These are phyloP conservation scores for Bombyx mandarina DNA, from an alignment of 1,140 invertebrate species.

Conservation along the genomic window DNA sequence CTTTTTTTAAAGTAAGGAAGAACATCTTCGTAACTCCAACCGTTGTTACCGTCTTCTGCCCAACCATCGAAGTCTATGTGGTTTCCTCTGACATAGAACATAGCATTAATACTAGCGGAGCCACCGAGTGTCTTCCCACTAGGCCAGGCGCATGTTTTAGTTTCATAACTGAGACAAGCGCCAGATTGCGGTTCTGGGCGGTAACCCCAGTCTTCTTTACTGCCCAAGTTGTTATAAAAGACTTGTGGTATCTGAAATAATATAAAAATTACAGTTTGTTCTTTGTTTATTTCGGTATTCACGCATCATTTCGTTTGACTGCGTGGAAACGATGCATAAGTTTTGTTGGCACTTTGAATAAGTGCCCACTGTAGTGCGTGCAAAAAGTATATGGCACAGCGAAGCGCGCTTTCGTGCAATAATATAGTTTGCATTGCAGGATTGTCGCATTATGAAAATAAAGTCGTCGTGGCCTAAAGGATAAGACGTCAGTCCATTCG, in stretches of 20 bases:
- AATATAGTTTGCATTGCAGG: no score
- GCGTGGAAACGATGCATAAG: no score
- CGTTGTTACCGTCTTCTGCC: constrained; percentile 40
- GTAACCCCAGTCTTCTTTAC: constrained; percentile 72
- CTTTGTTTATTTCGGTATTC: no score
- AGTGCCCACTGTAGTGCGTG: no score
- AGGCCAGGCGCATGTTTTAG: constrained; percentile 64
- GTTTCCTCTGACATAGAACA: constrained; percentile 78
- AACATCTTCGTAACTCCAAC: constrained; percentile 65
- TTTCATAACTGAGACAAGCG: constrained; percentile 40
- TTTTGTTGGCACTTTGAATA: no score
- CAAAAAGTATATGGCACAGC: no score
- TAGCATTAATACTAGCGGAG: constrained; percentile 75
- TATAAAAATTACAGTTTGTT: neutral
- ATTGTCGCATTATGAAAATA: no score
- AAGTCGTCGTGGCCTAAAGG: no score
- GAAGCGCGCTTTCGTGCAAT: no score
- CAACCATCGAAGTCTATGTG: constrained; percentile 79
- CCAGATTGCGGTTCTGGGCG: constrained; percentile 62
- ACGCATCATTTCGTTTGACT: no score
- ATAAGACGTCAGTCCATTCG: no score
- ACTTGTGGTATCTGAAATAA: constrained; percentile 29
- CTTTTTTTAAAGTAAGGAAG: constrained; percentile 64
- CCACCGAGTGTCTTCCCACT: constrained; percentile 75
- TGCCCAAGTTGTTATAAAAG: constrained; percentile 29